Evolutionary conservation across 1,140 invertebrate species (phyloP).

Genomic region (Bombus consobrinus): DNA sequence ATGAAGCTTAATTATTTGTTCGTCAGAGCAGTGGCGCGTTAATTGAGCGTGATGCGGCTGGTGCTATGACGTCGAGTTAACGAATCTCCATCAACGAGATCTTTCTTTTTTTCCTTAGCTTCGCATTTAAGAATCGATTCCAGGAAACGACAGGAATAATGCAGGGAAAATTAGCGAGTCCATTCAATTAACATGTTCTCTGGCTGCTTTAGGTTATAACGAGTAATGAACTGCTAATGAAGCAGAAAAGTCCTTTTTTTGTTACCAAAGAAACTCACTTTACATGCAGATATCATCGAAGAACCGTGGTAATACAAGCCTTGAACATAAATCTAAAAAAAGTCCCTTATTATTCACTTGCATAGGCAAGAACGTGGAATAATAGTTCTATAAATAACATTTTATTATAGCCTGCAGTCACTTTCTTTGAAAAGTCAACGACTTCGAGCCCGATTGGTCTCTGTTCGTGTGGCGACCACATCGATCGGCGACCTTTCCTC

Average conservation of each 20-base stretch:
- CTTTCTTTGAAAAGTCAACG: constrained; percentile 42
- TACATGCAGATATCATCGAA: background rate
- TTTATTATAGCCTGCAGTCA: constrained; percentile 41
- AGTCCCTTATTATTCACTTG: background rate
- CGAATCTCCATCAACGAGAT: background rate
- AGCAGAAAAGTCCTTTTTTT: background rate
- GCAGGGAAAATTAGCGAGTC: background rate
- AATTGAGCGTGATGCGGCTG: background rate
- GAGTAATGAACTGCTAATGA: background rate
- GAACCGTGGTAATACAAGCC: background rate
- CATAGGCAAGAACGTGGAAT: background rate
- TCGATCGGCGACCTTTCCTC: constrained; percentile 62
- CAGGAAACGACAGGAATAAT: background rate
- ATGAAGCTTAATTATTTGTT: background rate
- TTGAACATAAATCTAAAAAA: background rate
- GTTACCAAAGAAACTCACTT: background rate
- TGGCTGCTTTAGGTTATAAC: background rate
- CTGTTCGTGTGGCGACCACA: constrained; percentile 43
- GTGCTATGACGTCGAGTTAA: background rate
- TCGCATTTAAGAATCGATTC: background rate
- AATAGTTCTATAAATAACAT: constrained; percentile 1
- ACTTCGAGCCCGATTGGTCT: constrained; percentile 52
- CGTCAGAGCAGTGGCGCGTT: background rate
- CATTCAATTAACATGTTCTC: background rate
- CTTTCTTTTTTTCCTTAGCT: background rate